phyloP scores from a whole-genome alignment of 2,113 vertebrate genomes.

The Bubo bubo region DNA sequence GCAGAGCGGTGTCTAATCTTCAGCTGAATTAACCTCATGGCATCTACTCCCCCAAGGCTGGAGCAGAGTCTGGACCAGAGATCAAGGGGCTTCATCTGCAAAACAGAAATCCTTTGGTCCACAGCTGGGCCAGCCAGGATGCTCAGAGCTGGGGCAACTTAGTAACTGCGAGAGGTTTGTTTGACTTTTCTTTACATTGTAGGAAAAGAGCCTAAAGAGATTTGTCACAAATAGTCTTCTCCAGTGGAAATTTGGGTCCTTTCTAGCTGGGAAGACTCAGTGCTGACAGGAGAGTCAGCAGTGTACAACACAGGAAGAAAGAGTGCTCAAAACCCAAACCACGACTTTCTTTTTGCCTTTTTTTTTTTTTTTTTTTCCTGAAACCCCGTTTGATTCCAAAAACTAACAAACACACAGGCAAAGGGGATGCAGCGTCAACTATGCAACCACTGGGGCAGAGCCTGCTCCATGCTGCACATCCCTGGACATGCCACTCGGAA shows the following conservation, averaged over 20 bases:
- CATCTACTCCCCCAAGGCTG: not conserved
- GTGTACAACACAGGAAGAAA: accelerated
- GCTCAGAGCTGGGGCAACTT: not conserved
- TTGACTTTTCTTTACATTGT: not conserved
- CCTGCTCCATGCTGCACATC: accelerated
- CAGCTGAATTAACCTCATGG: not conserved
- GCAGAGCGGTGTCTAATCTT: not conserved
- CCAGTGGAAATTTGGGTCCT: not conserved
- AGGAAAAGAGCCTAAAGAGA: not conserved
- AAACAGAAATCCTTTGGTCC: not conserved
- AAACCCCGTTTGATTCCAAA: not conserved
- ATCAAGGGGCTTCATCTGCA: not conserved
- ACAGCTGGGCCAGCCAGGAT: accelerated
- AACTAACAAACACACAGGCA: accelerated
- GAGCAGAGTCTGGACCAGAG: not conserved
- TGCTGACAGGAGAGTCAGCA: not conserved
- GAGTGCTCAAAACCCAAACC: not conserved
- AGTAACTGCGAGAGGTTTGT: not conserved
- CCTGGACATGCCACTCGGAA: not conserved
- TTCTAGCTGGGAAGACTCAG: not conserved
- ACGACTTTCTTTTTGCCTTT: not conserved
- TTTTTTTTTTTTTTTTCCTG: accelerated
- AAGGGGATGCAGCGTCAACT: not conserved
- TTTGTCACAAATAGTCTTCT: not conserved
- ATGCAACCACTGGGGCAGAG: accelerated